These are phyloP conservation scores for Manis javanica DNA, from an alignment of 2,797 vertebrate genomes.

Conservation along the genomic window DNA sequence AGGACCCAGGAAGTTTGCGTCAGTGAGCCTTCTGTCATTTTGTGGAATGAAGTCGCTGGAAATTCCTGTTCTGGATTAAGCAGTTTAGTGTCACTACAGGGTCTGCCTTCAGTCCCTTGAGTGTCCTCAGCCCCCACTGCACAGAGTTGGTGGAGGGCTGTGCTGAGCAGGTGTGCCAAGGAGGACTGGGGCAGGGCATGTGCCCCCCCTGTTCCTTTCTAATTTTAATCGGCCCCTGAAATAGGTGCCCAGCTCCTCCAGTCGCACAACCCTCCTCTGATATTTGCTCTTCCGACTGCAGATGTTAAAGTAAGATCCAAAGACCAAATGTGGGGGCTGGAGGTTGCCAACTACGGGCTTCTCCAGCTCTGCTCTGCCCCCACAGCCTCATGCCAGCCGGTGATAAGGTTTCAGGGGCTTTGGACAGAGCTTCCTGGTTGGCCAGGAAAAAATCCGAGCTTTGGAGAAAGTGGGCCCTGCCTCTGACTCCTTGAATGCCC, in stretches of 20 bases:
- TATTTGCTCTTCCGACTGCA: background rate
- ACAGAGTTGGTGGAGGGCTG: background rate
- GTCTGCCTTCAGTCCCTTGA: background rate
- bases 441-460: background rate
- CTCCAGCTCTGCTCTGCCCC: background rate
- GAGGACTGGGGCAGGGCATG: background rate
- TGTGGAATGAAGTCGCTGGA: background rate
- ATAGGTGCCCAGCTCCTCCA: background rate
- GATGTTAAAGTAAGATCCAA: background rate
- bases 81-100: background rate
- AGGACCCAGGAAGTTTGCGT: no score
- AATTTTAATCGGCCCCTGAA: conserved; percentile 37
- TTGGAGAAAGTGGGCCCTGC: background rate
- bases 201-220: background rate
- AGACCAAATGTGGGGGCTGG: background rate
- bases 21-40: background rate
- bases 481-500: background rate
- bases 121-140: background rate
- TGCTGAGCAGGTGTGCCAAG: background rate
- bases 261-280: background rate
- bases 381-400: background rate
- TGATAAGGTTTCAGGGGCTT: background rate
- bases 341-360: background rate
- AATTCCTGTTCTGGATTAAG: background rate
- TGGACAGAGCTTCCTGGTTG: background rate